Conservation (phyloP, 2,797 vertebrate species). For the Pipistrellus nathusii region DNA sequence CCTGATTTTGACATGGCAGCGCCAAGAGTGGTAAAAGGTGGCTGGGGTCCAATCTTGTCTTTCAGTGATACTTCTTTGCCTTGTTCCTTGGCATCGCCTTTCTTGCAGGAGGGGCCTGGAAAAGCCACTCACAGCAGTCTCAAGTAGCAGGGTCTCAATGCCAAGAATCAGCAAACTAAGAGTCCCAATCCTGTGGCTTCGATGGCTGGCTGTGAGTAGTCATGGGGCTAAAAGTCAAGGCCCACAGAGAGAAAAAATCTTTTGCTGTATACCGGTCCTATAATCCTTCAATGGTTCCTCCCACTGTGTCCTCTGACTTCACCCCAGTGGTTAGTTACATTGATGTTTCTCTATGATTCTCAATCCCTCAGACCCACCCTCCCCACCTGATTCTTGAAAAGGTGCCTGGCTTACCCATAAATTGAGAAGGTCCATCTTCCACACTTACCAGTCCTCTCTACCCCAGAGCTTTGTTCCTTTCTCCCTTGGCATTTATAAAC, state of each 20-base stretch:
- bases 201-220: neutral
- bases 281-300: neutral
- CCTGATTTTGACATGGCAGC: slow-evolving; percentile 71
- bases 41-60: slow-evolving; percentile 63
- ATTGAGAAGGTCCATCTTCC: neutral
- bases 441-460: too few species aligned
- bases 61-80: slow-evolving; percentile 19
- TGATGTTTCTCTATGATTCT: neutral
- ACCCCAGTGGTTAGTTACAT: neutral
- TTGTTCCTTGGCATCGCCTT: neutral
- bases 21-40: slow-evolving; percentile 71
- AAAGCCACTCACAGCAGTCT: neutral
- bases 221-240: neutral
- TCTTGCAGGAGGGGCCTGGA: neutral
- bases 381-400: neutral
- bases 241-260: neutral
- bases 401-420: neutral
- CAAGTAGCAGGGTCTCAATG: neutral
- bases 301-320: too few species aligned
- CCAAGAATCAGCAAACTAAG: neutral
- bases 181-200: neutral
- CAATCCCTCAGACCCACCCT: neutral
- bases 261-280: neutral
- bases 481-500: neutral
- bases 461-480: neutral